Evolutionary conservation across 2,113 vertebrate species (phyloP).

Genomic region (Calidris pugnax): DNA sequence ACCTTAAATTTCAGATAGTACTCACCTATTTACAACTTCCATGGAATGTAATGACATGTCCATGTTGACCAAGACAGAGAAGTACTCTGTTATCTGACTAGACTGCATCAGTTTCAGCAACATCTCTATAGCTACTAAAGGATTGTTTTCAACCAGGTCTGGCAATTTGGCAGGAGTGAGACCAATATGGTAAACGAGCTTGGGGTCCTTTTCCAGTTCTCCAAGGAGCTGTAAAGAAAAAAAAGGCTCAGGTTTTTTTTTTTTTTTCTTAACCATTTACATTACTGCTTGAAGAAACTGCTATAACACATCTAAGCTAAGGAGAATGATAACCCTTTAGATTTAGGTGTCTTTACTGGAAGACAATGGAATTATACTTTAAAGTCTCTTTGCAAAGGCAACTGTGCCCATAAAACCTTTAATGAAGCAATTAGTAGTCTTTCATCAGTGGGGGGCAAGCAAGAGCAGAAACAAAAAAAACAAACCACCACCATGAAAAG

Average conservation of each 20-base stretch:
- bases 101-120: constrained; percentile 98
- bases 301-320: background rate
- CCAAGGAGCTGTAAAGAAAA: constrained; percentile 84
- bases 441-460: background rate
- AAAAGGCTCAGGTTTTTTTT: background rate
- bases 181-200: constrained; percentile 97
- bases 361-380: background rate
- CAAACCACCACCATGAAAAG: background rate
- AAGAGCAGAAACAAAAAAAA: background rate
- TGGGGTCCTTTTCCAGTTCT: constrained; percentile 95
- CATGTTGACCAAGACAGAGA: constrained; percentile 98
- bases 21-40: constrained; percentile 98
- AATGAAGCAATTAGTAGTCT: background rate
- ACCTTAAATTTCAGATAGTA: background rate
- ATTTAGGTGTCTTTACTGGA: background rate
- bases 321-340: background rate
- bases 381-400: background rate
- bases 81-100: constrained; percentile 98
- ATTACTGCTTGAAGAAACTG: background rate
- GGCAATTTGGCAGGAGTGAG: constrained; percentile 94
- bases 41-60: constrained; percentile 99
- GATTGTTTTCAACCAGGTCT: constrained; percentile 98
- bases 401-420: background rate
- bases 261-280: background rate
- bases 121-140: constrained; percentile 98